Evolutionary conservation across 2,113 vertebrate genomes (phyloP), one percentile per base, ranked within the genome.

Genomic region (Microcebus murinus): DNA sequence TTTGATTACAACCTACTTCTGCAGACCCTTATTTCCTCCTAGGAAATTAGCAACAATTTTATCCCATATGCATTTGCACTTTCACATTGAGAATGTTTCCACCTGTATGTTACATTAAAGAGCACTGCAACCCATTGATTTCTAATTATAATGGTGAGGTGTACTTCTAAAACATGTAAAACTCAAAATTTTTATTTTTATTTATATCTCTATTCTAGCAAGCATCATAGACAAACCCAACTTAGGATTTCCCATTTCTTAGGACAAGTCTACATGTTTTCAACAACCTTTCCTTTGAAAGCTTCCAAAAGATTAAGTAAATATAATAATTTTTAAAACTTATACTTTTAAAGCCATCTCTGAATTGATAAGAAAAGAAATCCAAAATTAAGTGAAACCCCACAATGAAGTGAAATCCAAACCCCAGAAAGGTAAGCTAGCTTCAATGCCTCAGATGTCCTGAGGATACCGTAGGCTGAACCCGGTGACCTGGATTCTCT

Each of bases 151-250:
- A 73, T 55, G 18, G 36, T 81, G 36, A 95, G 4, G 3, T 82
- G 14, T 36, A 42, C 10, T 55, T 81, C 52, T 87, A 86, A 91
- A 94, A 90, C n/a, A 76, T 48, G 9, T 61, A 79, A 91, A 92
- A 68, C 6, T 67, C 84, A 97, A 96, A 94, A 59, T 63, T 63
- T 29, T 95, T 36, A 61, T 91, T 92, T 81, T 92, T 14, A 23
- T 85, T 80, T 11, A 50, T 77, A 85, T 82, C 17, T 18, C 10
- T 82, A 65, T 76, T 81, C 50, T 67, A 94, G 63, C 13, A 57
- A 65, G 45, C 27, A 84, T 20, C 63, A 34, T 25, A 81, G 9
- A 65, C 76, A 83, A 52, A 91, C 36, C 6, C 45, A 31, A 21
- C 34, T 48, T 95, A 73, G 36, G 34, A 81, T 21, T 92, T 96